Conservation (phyloP, 2,797 vertebrate species). For the Sebastes oblongus region DNA sequence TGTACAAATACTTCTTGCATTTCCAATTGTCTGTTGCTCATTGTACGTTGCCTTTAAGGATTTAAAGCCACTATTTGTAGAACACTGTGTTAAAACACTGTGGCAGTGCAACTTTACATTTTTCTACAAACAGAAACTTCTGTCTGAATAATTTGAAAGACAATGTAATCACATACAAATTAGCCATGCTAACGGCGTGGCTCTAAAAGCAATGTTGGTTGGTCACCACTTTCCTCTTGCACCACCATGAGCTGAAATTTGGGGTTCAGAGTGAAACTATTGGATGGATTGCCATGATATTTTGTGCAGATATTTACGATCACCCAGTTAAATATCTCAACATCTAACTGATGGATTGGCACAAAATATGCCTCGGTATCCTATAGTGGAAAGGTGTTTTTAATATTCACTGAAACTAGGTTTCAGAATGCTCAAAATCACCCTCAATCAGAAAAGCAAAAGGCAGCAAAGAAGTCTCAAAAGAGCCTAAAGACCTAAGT, state of each 20-base stretch:
- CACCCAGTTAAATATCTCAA: no score
- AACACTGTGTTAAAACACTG: no score
- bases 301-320: not conserved
- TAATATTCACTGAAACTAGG: not conserved
- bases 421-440: not conserved
- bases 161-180: not conserved
- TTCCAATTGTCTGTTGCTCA: no score
- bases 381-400: not conserved
- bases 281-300: not conserved
- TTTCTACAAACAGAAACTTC: not conserved
- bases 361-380: no score
- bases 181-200: not conserved
- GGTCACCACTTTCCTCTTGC: not conserved
- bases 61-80: no score
- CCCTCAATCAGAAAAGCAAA: not conserved
- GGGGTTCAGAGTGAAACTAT: not conserved
- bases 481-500: no score
- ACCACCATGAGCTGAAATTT: not conserved
- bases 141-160: not conserved
- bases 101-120: not conserved
- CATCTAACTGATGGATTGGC: no score
- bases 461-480: not conserved
- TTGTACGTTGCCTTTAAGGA: no score
- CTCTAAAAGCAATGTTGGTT: not conserved
- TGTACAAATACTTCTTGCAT: not conserved